Conservation (phyloP, 2,888 invertebrate species). For the Formica aserva region DNA sequence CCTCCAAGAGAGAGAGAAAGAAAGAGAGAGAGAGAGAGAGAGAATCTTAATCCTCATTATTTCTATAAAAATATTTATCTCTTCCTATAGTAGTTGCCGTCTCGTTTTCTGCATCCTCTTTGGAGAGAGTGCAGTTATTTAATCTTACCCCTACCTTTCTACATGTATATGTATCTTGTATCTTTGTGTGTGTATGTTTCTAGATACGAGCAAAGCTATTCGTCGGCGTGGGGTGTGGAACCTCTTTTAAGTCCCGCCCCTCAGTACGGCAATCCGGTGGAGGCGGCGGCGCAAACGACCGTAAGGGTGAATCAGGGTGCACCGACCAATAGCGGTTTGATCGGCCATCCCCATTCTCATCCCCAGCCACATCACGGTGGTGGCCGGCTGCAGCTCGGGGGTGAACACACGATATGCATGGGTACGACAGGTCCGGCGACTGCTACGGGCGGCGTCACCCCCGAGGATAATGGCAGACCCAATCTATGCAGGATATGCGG, state of each 20-base stretch:
- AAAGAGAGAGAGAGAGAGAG: too few species aligned
- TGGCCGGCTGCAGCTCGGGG: constrained; percentile 79
- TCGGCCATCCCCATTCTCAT: constrained; percentile 82
- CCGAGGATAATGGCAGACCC: constrained; percentile 93
- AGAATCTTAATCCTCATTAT: background rate
- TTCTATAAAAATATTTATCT: background rate
- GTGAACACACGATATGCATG: constrained; percentile 86
- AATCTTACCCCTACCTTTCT: background rate
- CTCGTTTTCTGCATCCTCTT: background rate
- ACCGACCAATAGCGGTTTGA: constrained; percentile 83
- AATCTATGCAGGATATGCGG: constrained; percentile 98
- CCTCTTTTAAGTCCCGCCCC: constrained; percentile 85
- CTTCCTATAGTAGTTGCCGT: background rate
- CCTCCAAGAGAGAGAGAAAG: too few species aligned
- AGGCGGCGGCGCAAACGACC: constrained; percentile 80
- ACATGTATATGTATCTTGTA: background rate
- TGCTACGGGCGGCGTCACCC: constrained; percentile 83
- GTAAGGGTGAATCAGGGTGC: constrained; percentile 83
- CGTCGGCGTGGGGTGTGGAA: constrained; percentile 85
- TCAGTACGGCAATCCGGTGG: constrained; percentile 82
- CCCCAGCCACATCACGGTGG: constrained; percentile 80
- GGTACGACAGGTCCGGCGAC: constrained; percentile 85
- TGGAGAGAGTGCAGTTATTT: constrained; percentile 3
- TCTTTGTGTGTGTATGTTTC: constrained; percentile 40
- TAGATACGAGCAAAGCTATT: constrained; percentile 85